phyloP scores from a whole-genome alignment of 2,797 vertebrate genomes.

The Myotis daubentonii region DNA sequence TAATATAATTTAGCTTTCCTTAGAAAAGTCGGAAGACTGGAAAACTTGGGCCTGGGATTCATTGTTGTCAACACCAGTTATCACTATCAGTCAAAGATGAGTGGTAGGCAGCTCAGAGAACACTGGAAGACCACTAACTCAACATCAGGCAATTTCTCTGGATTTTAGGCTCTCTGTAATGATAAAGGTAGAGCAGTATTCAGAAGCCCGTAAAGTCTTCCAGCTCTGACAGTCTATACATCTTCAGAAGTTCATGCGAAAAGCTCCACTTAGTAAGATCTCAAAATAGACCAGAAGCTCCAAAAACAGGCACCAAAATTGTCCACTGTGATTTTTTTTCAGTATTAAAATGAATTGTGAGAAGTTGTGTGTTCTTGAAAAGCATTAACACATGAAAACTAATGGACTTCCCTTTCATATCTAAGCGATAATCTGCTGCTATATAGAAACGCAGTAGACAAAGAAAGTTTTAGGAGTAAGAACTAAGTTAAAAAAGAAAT shows the following conservation, averaged over 20 bases:
- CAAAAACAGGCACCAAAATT: slow-evolving; percentile 25
- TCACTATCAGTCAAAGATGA: not conserved
- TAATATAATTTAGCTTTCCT: not conserved
- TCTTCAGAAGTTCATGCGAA: not conserved
- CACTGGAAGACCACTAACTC: not conserved
- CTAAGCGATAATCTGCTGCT: not conserved
- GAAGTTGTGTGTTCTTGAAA: not conserved
- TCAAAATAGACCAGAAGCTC: not conserved
- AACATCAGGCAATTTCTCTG: not conserved
- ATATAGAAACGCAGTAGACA: not conserved
- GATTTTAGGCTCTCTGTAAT: not conserved
- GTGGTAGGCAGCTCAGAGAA: not conserved
- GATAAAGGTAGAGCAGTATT: not conserved
- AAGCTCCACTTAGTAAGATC: not conserved
- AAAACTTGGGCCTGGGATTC: not conserved
- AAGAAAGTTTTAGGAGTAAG: not conserved
- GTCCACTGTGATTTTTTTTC: not conserved
- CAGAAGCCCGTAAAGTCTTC: not conserved
- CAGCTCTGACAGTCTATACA: not conserved
- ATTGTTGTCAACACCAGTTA: not conserved
- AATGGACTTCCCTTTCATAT: not conserved
- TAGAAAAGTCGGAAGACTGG: not conserved
- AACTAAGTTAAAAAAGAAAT: not conserved
- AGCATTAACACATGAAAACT: not conserved
- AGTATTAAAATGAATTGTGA: not conserved